Conservation (phyloP, 2,797 vertebrate genomes). For the Leucoraja ocellata region DNA sequence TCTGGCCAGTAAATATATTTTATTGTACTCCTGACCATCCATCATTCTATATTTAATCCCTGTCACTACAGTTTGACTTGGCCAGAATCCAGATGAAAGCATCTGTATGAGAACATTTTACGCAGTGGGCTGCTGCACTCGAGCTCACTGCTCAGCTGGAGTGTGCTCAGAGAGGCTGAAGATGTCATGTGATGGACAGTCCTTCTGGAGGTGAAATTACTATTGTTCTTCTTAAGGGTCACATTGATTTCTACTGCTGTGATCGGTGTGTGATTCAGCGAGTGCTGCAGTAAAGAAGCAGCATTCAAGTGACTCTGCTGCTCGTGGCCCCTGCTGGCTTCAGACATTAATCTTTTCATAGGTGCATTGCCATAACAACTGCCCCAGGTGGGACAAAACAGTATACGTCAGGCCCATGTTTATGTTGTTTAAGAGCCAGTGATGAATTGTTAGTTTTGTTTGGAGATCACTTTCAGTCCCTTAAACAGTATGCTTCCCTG, state of each 20-base stretch:
- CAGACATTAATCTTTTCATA: conserved; percentile 51
- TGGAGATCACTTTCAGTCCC: not conserved
- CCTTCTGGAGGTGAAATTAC: conserved; percentile 34
- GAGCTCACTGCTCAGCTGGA: conserved; percentile 17
- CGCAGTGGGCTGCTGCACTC: conserved; percentile 33
- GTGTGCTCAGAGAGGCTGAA: conserved; percentile 11
- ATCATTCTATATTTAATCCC: conserved; percentile 38
- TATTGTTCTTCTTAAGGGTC: conserved; percentile 33
- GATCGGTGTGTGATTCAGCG: not conserved
- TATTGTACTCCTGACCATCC: conserved; percentile 24
- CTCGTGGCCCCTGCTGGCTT: conserved; percentile 50
- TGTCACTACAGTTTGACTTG: conserved; percentile 37
- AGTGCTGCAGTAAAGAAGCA: conserved; percentile 32
- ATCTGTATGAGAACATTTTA: conserved; percentile 35
- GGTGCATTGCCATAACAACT: conserved; percentile 63
- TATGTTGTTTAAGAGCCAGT: conserved; percentile 45
- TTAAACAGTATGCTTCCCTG: not conserved
- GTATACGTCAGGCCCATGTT: conserved; percentile 56
- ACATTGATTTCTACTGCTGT: conserved; percentile 33
- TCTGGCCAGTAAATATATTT: not conserved
- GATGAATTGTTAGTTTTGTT: not conserved
- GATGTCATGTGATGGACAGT: conserved; percentile 37
- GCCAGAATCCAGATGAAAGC: conserved; percentile 34
- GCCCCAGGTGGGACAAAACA: conserved; percentile 50
- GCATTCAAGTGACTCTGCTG: conserved; percentile 15